Conservation (phyloP, 1,140 invertebrate genomes). For the Schlechtendalia chinensis region DNA sequence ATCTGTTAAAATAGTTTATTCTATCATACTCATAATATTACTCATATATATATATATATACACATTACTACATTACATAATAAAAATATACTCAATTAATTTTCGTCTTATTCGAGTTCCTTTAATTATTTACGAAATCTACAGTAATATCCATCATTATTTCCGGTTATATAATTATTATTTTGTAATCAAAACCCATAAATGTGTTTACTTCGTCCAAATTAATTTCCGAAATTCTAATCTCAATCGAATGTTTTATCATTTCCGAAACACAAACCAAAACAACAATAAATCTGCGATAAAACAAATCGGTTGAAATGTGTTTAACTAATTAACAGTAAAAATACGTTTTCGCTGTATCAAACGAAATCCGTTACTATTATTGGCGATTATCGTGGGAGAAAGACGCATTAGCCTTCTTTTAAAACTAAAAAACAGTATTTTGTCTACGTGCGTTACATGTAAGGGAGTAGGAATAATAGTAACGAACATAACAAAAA, state of each 20-base stretch:
- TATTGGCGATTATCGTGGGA: too few species aligned
- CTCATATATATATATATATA: too few species aligned
- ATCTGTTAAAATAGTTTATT: too few species aligned
- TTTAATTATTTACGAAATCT: not conserved
- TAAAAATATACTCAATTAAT: too few species aligned
- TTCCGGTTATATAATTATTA: slow-evolving; percentile 10
- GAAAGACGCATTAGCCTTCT: too few species aligned
- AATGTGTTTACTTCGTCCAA: not conserved
- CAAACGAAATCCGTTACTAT: too few species aligned
- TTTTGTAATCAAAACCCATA: not conserved
- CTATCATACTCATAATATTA: too few species aligned
- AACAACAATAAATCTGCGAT: not conserved
- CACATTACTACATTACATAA: too few species aligned
- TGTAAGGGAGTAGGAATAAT: too few species aligned
- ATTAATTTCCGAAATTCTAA: slow-evolving; percentile 17
- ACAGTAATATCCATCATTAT: not conserved
- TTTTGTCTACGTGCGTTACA: too few species aligned
- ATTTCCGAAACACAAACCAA: not conserved
- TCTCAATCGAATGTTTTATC: not conserved
- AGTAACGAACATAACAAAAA: too few species aligned
- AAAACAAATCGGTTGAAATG: not conserved
- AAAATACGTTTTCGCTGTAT: not conserved
- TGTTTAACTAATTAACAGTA: not conserved
- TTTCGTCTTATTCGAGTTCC: not conserved
- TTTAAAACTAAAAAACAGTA: too few species aligned